A percentile compares a stretch with the other conserved stretches of the same genome.
Evolutionary conservation across 1,140 invertebrate species (phyloP).

Genomic region (Euwallacea similis): DNA sequence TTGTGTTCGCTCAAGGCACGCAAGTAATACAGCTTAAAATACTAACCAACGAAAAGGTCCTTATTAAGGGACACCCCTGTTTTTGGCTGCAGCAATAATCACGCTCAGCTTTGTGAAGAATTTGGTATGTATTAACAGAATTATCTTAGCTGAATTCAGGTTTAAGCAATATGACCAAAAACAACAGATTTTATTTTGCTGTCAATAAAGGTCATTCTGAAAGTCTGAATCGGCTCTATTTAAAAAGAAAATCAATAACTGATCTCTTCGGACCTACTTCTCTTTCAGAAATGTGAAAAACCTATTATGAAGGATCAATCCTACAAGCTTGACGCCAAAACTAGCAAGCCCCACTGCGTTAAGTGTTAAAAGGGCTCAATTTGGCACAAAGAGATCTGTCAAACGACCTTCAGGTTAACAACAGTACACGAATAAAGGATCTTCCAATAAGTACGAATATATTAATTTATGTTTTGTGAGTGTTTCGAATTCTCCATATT

Average conservation of each 20-base stretch:
- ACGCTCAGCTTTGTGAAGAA: no score
- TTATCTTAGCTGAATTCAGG: no score
- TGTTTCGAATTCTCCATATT: background rate
- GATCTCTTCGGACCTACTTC: background rate
- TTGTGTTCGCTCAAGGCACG: no score
- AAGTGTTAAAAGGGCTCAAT: constrained; percentile 45
- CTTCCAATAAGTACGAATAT: background rate
- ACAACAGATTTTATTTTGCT: no score
- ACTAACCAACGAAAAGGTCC: no score
- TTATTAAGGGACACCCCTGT: no score
- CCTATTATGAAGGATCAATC: constrained; percentile 61
- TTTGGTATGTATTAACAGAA: no score
- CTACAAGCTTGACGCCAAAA: constrained; percentile 60
- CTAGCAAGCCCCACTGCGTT: constrained; percentile 61
- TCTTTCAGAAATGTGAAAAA: constrained; percentile 62
- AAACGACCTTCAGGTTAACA: background rate
- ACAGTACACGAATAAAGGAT: background rate
- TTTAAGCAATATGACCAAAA: no score
- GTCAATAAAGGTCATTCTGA: no score
- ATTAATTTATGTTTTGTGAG: background rate
- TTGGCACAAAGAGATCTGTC: background rate
- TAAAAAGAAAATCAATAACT: background rate
- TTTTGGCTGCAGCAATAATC: no score
- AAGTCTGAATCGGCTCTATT: no score
- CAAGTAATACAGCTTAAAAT: no score